Evolutionary conservation across 2,888 invertebrate species (phyloP), one percentile per base, ranked within the genome.

Genomic region (Drosophila parthenogenetica): DNA sequence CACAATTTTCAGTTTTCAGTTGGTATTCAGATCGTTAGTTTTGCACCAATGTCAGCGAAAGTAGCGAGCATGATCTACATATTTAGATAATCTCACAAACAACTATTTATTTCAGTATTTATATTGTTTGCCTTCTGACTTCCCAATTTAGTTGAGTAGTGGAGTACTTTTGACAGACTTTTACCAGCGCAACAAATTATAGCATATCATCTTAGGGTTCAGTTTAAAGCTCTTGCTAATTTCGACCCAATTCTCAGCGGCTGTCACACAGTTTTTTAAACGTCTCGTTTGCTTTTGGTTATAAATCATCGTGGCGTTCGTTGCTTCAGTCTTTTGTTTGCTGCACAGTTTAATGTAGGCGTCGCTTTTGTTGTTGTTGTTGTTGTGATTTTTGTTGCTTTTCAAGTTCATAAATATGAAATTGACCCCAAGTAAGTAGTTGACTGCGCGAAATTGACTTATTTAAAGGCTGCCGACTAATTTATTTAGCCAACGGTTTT

Each of bases 201-300:
- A 49, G 46, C 69, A 48, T 58, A 78, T 69, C 57, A 65, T 73
- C 50, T 48, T 54, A 5, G 45, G 22, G 8, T 46, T 58, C 35
- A 62, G 46, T 62, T 73, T 63, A 69, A 80, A 35, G 35, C 65
- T 60, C 32, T 86, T 80, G 84, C 87, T 81, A 77, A 88, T 81
- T 83, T 72, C 53, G 87, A 86, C 82, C 82, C 72, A 77, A 80
- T 83, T 83, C 87, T 83, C 89, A 83, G 55, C 53, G 68, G 25
- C 69, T 68, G 73, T 79, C 82, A 69, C 39, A 68, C 48, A 45
- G n/a, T 32, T 35, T 53, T 43, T 54, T 66, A 69, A 78, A 66
- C 71, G 51, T 62, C 62, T 69, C 54, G 40, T 49, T 54, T 61
- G 54, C 22, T n/a, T 62, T 67, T 51, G 67, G 55, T 16, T 29